Conservation (phyloP, 1,140 invertebrate genomes). For the Philotrypesis tridentata region DNA sequence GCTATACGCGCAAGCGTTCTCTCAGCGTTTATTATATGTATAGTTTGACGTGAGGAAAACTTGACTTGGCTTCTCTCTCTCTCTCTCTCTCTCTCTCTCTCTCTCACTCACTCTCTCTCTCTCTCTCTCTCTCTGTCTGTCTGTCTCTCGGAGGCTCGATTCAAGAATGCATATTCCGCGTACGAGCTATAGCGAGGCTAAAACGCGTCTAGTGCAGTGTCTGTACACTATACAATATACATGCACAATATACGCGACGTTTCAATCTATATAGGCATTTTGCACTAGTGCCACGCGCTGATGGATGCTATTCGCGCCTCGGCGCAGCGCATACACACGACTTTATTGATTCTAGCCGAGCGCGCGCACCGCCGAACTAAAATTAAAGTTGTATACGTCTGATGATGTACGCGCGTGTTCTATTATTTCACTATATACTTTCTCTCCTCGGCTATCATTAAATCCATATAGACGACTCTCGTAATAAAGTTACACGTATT, state of each 20-base stretch:
- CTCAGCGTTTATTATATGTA: no score
- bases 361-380: neutral
- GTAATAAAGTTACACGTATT: neutral
- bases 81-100: no score
- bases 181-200: no score
- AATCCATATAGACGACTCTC: neutral
- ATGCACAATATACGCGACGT: neutral
- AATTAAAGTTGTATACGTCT: conserved; percentile 14
- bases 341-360: conserved; percentile 1
- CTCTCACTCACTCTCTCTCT: no score
- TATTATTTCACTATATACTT: neutral
- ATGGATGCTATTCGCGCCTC: neutral
- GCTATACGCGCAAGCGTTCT: no score
- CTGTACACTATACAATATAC: conserved; percentile 5
- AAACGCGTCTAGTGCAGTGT: neutral
- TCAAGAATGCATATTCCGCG: conserved; percentile 9
- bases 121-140: no score
- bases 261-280: neutral
- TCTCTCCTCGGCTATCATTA: neutral
- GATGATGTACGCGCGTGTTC: neutral
- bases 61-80: neutral
- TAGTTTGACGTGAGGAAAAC: conserved; percentile 16
- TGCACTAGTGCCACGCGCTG: neutral
- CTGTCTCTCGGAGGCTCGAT: neutral
- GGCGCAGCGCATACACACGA: no score